phyloP scores from a whole-genome alignment of 2,797 vertebrate species.

The Pagetopsis macropterus region DNA sequence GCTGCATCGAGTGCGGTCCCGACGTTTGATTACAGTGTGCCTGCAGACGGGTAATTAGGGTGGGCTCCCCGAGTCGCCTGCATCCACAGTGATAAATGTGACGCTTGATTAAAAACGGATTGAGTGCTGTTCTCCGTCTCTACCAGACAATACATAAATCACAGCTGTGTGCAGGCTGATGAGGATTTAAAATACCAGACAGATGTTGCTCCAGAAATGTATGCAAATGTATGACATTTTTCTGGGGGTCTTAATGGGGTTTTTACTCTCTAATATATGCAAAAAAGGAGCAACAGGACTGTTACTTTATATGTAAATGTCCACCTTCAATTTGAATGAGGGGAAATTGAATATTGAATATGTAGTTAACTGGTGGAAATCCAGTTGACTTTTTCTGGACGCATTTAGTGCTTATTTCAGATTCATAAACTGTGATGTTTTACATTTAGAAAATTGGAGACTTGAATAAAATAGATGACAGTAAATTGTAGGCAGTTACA shows the following conservation, averaged over 20 bases:
- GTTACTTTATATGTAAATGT: background rate
- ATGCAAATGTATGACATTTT: conserved; percentile 8
- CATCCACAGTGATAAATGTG: conserved; percentile 68
- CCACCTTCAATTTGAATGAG: background rate
- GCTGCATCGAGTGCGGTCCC: conserved; percentile 36
- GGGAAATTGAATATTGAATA: background rate
- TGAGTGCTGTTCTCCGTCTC: conserved; percentile 22
- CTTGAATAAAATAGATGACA: background rate
- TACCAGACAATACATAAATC: conserved; percentile 60
- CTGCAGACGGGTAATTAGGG: conserved; percentile 67
- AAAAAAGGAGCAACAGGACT: conserved; percentile 13
- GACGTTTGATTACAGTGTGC: conserved; percentile 70
- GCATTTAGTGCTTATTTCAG: background rate
- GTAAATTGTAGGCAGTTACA: background rate
- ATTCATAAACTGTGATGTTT: background rate
- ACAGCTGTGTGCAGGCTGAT: conserved; percentile 32
- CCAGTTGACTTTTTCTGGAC: background rate
- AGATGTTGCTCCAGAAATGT: conserved; percentile 37
- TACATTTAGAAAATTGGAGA: background rate
- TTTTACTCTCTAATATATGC: conserved; percentile 2
- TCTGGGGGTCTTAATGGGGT: background rate
- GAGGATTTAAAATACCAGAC: conserved; percentile 51
- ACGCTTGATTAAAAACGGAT: conserved; percentile 68
- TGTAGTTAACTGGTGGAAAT: background rate
- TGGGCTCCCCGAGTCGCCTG: conserved; percentile 59